Evolutionary conservation across 2,797 vertebrate genomes (phyloP), one percentile per base, ranked within the genome.

Genomic region (Esox masquinongy): DNA sequence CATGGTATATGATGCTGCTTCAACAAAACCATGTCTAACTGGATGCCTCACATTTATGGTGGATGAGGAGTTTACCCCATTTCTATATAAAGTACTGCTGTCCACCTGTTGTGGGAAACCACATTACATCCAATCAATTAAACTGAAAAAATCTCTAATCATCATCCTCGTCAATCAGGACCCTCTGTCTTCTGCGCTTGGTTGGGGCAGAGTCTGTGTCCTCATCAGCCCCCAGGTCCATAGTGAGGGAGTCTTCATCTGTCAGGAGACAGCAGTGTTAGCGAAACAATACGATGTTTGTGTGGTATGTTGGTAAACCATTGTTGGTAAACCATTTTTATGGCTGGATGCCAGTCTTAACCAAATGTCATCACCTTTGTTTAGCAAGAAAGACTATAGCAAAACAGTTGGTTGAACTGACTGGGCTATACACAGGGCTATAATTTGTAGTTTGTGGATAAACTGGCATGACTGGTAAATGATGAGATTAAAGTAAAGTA

Each of bases 101-200:
- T 73, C 15, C n/a, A 61, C 22, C 22, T 36, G 34, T 1, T 47
- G 26, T 24, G 14, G 61, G 9, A 4, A 61, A 43, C 26, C n/a
- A 19, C 43, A 31, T 17, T 19, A 31, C 7, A 34, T 67, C 29
- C 5, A 29, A 15, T n/a, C 31, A 19, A 64, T 34, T 29, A 29
- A 70, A 68, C n/a, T 14, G 22, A 85, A 79, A 67, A 72, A 71
- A 24, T 9, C 12, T 74, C 82, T 93, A 91, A 9, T 94, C 91
- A 0, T 94, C 93, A 0, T 87, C 88, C 0, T 95, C 95, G 31
- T 95, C 94, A 39, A 93, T 94, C 26, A 95, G 83, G 39, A 92
- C 79, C 79, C 87, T 72, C 80, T 88, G 74, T 0, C 94, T 89
- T 72, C 92, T 90, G 36, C 93, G 91, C 69, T 93, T 94, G 61